Base-by-base conservation (phyloP, 2,797 vertebrate species). In the Podarcis siculus region DNA sequence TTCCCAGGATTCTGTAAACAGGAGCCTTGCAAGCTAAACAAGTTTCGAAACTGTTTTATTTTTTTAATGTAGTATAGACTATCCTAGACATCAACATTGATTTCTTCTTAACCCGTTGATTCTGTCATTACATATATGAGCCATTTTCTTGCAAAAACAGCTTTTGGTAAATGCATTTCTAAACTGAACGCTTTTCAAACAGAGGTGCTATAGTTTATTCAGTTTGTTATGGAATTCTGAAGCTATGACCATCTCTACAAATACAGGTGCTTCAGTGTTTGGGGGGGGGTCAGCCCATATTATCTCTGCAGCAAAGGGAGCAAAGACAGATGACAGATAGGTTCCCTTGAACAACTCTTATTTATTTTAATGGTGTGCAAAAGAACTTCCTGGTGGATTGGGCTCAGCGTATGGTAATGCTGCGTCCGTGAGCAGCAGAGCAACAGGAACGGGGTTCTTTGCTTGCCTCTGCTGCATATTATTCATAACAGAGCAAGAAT, bases 401-500 rank as follows among this genome's bases (percentile, higher is more conserved):
- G 21, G 8, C 73, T 66, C 45, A 15, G 49, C 27, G n/a, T 17
- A 12, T 10, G 19, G 30, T 35, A 78, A 21, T 71, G 32, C 30
- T 37, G 21, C 25, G n/a, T 80, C 35, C 67, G 35, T 45, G 64
- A 69, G 55, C 61, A 78, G 30, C 12, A 58, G 35, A 39, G 49
- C 49, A 80, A 23, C 66, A 58, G 78, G 66, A 86, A 71, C 8
- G 32, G 25, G 35, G 30, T 42, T 42, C 49, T 81, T 73, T 71
- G 64, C 37, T 78, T 87, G 19, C 79, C 83, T 10, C 12, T 71
- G 35, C 32, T 81, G 80, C 67, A 37, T 79, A 80, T 91, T 94
- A 85, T 87, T 93, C 91, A 25, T 32, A 32, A 49, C 73, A 79
- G 49, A 64, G 49, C 82, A 79, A 39, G 75, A 88, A 88, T 79